Percentiles rank a stretch among this genome's conserved stretches.
These are phyloP conservation scores for Rhamnusium bicolor DNA, from an alignment of 2,888 invertebrate genomes.

Conservation along the genomic window DNA sequence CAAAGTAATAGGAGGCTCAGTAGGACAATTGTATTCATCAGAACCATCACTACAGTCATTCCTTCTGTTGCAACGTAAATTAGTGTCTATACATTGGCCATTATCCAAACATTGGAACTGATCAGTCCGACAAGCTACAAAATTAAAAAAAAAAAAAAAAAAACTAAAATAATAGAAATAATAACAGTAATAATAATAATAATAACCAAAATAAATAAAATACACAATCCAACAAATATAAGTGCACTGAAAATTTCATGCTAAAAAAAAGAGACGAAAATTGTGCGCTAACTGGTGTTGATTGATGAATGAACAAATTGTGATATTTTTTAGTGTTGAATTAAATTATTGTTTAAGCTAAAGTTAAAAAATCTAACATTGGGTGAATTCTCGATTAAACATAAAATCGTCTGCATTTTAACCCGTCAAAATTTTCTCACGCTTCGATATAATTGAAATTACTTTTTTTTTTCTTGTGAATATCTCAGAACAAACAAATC, in stretches of 20 bases:
- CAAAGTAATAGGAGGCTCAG: slow-evolving; percentile 64
- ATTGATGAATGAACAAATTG: background rate
- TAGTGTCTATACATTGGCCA: slow-evolving; percentile 74
- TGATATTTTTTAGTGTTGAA: too few species aligned
- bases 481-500: too few species aligned
- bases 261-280: background rate
- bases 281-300: background rate
- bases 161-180: slow-evolving; percentile 34
- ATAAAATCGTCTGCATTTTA: too few species aligned
- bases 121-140: slow-evolving; percentile 76
- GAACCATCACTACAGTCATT: slow-evolving; percentile 76
- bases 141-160: slow-evolving; percentile 44
- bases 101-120: slow-evolving; percentile 81
- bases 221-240: slow-evolving; percentile 38
- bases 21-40: slow-evolving; percentile 75
- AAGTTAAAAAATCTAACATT: too few species aligned
- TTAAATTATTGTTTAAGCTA: too few species aligned
- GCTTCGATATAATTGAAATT: too few species aligned
- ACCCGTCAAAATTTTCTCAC: too few species aligned
- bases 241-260: slow-evolving; percentile 29
- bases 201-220: slow-evolving; percentile 47
- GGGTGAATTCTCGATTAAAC: too few species aligned
- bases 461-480: too few species aligned
- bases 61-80: slow-evolving; percentile 75
- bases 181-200: slow-evolving; percentile 51